These are phyloP conservation scores for Papilio polyxenes DNA, from an alignment of 1,140 invertebrate genomes.

Conservation along the genomic window DNA sequence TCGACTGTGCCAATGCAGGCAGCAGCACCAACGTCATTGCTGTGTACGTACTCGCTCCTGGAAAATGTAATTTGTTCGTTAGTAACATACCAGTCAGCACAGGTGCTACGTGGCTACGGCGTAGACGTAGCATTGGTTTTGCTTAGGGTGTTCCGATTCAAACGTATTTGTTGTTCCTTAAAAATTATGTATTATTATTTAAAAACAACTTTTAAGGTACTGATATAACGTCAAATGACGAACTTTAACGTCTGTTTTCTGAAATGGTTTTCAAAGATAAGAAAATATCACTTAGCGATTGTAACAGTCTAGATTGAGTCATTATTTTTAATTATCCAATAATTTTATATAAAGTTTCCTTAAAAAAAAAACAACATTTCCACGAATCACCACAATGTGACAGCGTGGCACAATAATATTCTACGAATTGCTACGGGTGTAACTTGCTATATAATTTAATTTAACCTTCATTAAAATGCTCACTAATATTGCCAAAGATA, in stretches of 20 bases:
- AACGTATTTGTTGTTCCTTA: no score
- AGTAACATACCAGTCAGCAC: neutral
- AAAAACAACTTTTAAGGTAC: no score
- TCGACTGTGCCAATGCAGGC: slow-evolving; percentile 50
- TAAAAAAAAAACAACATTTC: neutral
- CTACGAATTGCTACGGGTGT: neutral
- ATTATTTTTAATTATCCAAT: neutral
- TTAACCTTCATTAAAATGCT: neutral
- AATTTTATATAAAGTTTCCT: neutral
- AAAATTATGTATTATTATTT: no score
- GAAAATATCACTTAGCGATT: no score
- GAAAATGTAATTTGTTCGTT: slow-evolving; percentile 42
- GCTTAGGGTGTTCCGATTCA: neutral
- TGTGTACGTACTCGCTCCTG: slow-evolving; percentile 56
- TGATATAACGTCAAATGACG: no score
- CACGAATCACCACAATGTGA: neutral
- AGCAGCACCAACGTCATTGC: slow-evolving; percentile 52
- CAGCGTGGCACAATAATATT: neutral
- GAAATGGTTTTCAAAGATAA: no score
- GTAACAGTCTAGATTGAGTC: neutral
- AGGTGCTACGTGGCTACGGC: neutral
- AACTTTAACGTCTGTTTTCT: no score
- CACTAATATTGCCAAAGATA: neutral
- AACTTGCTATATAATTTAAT: neutral
- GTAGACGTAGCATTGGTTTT: neutral